Base-by-base conservation (phyloP, 2,113 vertebrate species). In the Perognathus longimembris region DNA sequence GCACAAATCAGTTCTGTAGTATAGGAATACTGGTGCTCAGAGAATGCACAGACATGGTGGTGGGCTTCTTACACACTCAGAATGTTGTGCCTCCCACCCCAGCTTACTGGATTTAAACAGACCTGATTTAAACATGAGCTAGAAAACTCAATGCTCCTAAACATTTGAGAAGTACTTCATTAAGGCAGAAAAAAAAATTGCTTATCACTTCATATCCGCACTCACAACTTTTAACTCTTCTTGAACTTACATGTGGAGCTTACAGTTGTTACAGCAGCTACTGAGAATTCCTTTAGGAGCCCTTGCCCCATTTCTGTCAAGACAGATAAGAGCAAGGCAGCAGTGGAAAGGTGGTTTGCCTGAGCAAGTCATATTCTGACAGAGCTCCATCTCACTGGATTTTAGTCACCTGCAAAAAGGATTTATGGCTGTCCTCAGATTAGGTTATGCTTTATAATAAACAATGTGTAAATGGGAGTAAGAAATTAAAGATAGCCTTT, bases 301-400 rank as follows among this genome's bases (percentile, higher is more conserved):
- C 66, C 22, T 89, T 87, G n/a, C 10, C 64, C 61, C n/a, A 22
- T 59, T 91, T 95, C 90, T 80, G 20, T 86, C 82, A 93, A 57
- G 66, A 26, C n/a, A 92, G 66, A 50, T 80, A 76, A 83, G 18
- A 63, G 50, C 61, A 77, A 34, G 17, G 21, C n/a, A 73, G 24
- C 57, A 71, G 64, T 67, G 40, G 67, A 30, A 20, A 40, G 78
- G 21, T 57, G 1, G 34, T 50, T 36, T 73, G 30, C 69, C 54
- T 64, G 38, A 90, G 32, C 30, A n/a, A 73, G 57, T 59, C 57
- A 45, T 85, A 86, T 63, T 73, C 85, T 85, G 64, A 63, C 59
- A 74, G 59, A 32, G 66, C 40, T 88, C 78, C 70, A 28, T 59
- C 57, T 69, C 20, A 3, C 42, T 28, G 32, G 24, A 24, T 38